Percentiles rank a stretch among this genome's conserved stretches.
phyloP scores from a whole-genome alignment of 2,888 invertebrate genomes.

The Dinocampus coccinellae region DNA sequence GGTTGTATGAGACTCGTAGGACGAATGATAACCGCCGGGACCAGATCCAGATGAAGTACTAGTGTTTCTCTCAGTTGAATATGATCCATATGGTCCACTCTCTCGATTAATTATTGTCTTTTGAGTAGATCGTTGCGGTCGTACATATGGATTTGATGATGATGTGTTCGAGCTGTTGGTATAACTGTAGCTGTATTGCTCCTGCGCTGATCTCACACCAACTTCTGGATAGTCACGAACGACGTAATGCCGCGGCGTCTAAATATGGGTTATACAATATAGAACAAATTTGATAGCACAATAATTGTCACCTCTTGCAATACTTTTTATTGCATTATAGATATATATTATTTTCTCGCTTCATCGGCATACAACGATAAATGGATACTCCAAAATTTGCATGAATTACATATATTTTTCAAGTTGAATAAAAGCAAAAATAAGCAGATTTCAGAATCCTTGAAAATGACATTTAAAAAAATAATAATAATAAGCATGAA shows the following conservation, averaged over 20 bases:
- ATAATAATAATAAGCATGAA: no score
- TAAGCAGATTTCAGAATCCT: no score
- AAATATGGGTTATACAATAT: constrained; percentile 60
- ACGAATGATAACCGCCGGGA: constrained; percentile 83
- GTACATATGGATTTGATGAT: constrained; percentile 72
- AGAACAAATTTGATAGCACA: constrained; percentile 50
- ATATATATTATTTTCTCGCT: neutral
- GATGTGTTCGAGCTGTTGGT: constrained; percentile 74
- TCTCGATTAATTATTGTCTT: constrained; percentile 79
- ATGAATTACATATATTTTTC: no score
- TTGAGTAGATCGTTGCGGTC: constrained; percentile 77
- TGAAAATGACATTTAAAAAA: no score
- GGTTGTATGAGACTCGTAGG: constrained; percentile 83
- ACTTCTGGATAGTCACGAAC: constrained; percentile 81
- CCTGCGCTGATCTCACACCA: constrained; percentile 74
- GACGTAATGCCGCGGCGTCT: constrained; percentile 92
- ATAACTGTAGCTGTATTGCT: constrained; percentile 90
- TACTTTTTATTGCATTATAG: neutral
- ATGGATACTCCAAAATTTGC: neutral
- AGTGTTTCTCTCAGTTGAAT: constrained; percentile 79
- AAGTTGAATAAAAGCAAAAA: no score
- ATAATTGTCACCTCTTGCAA: neutral
- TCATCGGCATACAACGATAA: neutral
- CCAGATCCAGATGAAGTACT: constrained; percentile 78
- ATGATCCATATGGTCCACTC: constrained; percentile 80